Conservation (phyloP, 1,140 invertebrate species). For the Hyphantria cunea region DNA sequence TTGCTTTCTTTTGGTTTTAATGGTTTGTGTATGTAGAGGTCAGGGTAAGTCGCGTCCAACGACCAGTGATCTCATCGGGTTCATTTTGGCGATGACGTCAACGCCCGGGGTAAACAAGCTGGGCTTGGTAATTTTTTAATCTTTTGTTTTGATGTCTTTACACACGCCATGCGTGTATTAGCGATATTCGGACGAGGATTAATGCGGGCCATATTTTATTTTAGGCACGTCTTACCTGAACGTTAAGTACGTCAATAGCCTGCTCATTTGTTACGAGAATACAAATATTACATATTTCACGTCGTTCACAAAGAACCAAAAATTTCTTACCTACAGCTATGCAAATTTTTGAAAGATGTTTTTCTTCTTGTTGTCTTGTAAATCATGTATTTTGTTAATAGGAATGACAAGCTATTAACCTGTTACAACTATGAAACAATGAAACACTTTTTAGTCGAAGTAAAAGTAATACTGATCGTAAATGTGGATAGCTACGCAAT, state of each 20-base stretch:
- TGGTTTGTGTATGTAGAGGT: slow-evolving; percentile 9
- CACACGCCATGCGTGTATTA: slow-evolving; percentile 23
- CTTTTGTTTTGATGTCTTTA: slow-evolving; percentile 35
- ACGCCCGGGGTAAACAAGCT: slow-evolving; percentile 32
- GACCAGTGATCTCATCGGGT: slow-evolving; percentile 30
- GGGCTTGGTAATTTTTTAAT: slow-evolving; percentile 31
- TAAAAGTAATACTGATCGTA: too few relatives aligned
- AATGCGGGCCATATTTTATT: slow-evolving; percentile 24
- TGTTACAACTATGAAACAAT: too few relatives aligned
- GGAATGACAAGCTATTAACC: too few relatives aligned
- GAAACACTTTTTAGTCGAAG: too few relatives aligned
- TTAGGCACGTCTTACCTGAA: slow-evolving; percentile 17
- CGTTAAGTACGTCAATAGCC: slow-evolving; percentile 16
- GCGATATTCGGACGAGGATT: slow-evolving; percentile 19
- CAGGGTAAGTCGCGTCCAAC: slow-evolving; percentile 7
- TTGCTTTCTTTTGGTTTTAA: slow-evolving; percentile 3
- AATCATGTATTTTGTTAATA: too few relatives aligned
- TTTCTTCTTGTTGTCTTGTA: too few relatives aligned
- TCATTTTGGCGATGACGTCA: slow-evolving; percentile 38
- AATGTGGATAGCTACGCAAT: too few relatives aligned
- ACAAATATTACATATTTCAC: too few relatives aligned
- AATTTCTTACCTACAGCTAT: too few relatives aligned
- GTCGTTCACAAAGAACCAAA: too few relatives aligned
- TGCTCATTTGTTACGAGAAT: slow-evolving; percentile 11
- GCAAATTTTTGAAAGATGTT: too few relatives aligned